Percentiles rank a stretch among this genome's conserved stretches.
phyloP scores from a whole-genome alignment of 2,888 invertebrate genomes.

The Rotaria socialis region DNA sequence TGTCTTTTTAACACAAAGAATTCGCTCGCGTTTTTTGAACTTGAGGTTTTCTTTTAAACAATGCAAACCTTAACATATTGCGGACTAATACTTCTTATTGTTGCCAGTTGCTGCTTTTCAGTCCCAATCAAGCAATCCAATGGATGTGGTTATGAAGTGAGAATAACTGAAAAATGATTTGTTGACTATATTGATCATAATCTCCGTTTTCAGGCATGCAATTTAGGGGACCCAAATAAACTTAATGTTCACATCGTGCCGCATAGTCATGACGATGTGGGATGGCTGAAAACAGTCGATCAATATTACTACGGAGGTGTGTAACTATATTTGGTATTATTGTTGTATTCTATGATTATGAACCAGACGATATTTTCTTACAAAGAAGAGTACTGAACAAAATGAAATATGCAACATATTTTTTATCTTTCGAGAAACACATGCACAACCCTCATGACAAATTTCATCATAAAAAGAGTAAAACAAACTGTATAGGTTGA shows the following conservation, averaged over 20 bases:
- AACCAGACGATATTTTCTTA: no score
- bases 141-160: slow-evolving; percentile 8
- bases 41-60: not conserved
- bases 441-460: no score
- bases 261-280: slow-evolving; percentile 88
- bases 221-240: slow-evolving; percentile 56
- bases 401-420: no score
- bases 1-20: not conserved
- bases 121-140: not conserved
- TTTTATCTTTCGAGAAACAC: no score
- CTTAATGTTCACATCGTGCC: slow-evolving; percentile 77
- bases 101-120: not conserved
- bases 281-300: slow-evolving; percentile 88
- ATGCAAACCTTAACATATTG: not conserved
- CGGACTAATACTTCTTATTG: not conserved
- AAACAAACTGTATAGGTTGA: no score
- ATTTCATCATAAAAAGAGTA: no score
- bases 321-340: not conserved
- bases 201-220: slow-evolving; percentile 14
- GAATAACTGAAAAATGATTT: not conserved
- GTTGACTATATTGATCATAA: not conserved
- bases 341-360: no score
- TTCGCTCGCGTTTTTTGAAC: not conserved
- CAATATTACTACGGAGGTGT: slow-evolving; percentile 73
- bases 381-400: no score